Evolutionary conservation across 1,140 invertebrate species (phyloP), one percentile per base, ranked within the genome.

Genomic region (Atta cephalotes): DNA sequence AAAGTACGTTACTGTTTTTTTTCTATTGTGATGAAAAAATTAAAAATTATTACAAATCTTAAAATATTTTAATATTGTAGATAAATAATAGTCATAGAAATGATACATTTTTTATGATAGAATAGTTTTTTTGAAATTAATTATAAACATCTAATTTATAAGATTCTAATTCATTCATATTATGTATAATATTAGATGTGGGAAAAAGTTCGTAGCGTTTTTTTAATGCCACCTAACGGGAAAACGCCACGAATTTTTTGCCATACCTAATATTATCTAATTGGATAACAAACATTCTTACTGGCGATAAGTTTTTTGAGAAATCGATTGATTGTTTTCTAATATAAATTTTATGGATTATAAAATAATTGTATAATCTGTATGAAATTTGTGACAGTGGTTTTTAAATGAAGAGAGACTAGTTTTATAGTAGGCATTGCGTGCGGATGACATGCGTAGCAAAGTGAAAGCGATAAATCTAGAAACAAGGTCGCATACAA

Each of bases 391-490:
- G 66, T 14, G 14, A 77, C 1, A 78, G 14, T 16, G 35, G 0
- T 63, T 16, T 31, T 14, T 12, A 14, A 4, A 35, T 45, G 49
- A 56, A 56, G 18, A 56, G 25, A 31, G 10, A 56, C 25, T 49
- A 56, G 28, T 18, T 31, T 16, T 74, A 31, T 18, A 56, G 49
- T 53, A 78, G 35, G 39, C 62, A 78, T 25, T 78, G 25, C 25
- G 58, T 63, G 39, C 14, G 25, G 35, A 63, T 45, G 58, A 21
- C 58, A 62, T 58, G 35, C 35, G 39, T 45, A 45, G 16, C 39
- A 18, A 28, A 78, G 74, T 78, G 74, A 78, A 63, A 78, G 74
- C 74, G 25, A 78, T 63, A 78, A 78, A 78, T 78, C 58, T 2
- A 35, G 39, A 63, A 78, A 49, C 35, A 78, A 28, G 21, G 35